Conservation (phyloP, 2,797 vertebrate species). For the Vespertilio murinus region DNA sequence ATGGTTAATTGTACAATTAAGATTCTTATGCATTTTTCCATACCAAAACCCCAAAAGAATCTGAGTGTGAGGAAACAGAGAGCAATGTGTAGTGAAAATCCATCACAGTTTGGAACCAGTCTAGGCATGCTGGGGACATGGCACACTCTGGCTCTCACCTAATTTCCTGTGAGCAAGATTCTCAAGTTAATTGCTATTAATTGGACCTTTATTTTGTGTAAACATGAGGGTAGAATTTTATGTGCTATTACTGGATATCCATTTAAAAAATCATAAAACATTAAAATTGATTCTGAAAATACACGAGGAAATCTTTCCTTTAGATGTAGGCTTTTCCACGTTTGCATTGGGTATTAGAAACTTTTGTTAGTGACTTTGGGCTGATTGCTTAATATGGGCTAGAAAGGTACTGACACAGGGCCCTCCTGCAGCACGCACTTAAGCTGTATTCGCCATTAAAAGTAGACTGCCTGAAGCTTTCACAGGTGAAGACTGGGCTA, state of each 20-base stretch:
- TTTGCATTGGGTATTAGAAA: background rate
- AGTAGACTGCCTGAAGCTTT: background rate
- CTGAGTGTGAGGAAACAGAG: background rate
- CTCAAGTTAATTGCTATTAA: background rate
- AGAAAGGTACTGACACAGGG: background rate
- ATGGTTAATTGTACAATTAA: background rate
- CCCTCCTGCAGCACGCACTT: background rate
- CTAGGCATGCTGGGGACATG: background rate
- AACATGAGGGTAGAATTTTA: background rate
- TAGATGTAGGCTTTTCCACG: background rate
- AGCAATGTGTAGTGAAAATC: background rate
- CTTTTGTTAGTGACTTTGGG: background rate
- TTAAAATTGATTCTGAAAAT: constrained; percentile 40
- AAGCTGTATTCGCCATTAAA: background rate
- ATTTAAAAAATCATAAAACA: background rate
- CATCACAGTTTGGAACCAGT: background rate
- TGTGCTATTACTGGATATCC: background rate
- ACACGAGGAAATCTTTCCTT: background rate
- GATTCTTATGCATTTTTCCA: constrained; percentile 41
- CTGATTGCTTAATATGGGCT: background rate
- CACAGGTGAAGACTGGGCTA: background rate
- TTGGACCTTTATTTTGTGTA: constrained; percentile 35
- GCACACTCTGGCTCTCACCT: background rate
- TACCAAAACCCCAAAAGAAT: background rate
- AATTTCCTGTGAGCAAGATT: background rate